These are phyloP conservation scores for Trisateles emortualis DNA, from an alignment of 2,888 invertebrate species.

Conservation along the genomic window DNA sequence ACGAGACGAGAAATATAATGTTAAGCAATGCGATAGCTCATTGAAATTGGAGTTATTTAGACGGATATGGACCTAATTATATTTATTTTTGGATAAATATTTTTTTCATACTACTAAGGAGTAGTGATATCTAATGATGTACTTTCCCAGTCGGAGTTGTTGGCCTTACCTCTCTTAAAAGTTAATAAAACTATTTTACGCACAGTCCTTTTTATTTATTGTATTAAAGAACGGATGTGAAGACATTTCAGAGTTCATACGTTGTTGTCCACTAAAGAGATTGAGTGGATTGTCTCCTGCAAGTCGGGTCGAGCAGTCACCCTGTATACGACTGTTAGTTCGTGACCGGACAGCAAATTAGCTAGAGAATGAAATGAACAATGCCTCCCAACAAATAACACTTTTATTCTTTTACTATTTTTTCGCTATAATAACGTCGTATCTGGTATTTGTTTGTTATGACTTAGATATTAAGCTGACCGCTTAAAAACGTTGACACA, in stretches of 20 bases:
- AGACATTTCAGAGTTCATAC: not conserved
- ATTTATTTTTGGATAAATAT: too few species aligned
- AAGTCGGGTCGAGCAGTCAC: conserved; percentile 23
- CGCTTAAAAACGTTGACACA: not conserved
- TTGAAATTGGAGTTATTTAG: conserved; percentile 2
- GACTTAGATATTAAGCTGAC: not conserved
- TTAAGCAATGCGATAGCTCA: conserved; percentile 7
- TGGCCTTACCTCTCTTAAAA: too few species aligned
- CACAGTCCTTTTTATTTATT: too few species aligned
- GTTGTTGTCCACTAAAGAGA: not conserved
- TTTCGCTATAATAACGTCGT: not conserved
- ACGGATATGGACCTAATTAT: not conserved
- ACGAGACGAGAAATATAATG: conserved; percentile 17
- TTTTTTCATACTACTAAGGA: too few species aligned
- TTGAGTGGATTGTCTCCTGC: conserved; percentile 18
- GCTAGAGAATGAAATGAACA: conserved; percentile 17
- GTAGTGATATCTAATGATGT: too few species aligned
- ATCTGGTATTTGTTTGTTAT: not conserved
- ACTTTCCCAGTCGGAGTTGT: too few species aligned
- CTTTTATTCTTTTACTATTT: conserved; percentile 1
- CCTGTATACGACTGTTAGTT: conserved; percentile 23
- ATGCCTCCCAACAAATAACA: conserved; percentile 7
- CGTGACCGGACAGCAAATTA: conserved; percentile 41
- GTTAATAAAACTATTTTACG: too few species aligned
- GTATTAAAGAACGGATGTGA: not conserved